phyloP scores from a whole-genome alignment of 2,113 vertebrate genomes.

The Rhynchopsitta pachyrhyncha region DNA sequence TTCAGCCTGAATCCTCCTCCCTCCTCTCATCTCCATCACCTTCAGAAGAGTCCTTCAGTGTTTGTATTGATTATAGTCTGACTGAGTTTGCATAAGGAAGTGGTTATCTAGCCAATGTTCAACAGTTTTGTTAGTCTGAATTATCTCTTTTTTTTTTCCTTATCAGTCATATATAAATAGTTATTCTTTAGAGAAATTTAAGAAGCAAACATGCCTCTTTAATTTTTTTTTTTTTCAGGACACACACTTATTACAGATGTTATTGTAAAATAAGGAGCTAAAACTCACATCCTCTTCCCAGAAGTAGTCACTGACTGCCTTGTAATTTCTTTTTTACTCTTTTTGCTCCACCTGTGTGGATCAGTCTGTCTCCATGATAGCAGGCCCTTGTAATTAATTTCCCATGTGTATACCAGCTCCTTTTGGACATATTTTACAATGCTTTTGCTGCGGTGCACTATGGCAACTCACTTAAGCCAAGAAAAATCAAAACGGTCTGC shows the following conservation, averaged over 20 bases:
- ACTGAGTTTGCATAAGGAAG: background rate
- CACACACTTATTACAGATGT: background rate
- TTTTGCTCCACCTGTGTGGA: background rate
- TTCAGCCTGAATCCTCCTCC: background rate
- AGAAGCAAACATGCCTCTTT: background rate
- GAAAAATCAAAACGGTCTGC: background rate
- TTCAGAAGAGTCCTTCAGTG: background rate
- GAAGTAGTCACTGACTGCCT: background rate
- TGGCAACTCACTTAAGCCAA: background rate
- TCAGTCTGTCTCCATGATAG: background rate
- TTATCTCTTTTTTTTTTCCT: background rate
- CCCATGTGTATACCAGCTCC: background rate
- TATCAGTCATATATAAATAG: background rate
- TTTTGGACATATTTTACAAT: background rate
- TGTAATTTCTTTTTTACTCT: background rate
- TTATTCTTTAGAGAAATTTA: background rate
- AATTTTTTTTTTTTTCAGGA: background rate
- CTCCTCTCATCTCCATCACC: background rate
- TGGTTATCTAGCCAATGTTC: background rate
- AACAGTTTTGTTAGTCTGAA: background rate
- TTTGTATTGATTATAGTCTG: background rate
- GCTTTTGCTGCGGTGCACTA: background rate
- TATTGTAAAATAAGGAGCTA: background rate
- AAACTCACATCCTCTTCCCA: background rate
- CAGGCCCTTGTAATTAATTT: background rate